Base-by-base conservation (phyloP, 2,888 invertebrate genomes). In the Parnassius glacialis region DNA sequence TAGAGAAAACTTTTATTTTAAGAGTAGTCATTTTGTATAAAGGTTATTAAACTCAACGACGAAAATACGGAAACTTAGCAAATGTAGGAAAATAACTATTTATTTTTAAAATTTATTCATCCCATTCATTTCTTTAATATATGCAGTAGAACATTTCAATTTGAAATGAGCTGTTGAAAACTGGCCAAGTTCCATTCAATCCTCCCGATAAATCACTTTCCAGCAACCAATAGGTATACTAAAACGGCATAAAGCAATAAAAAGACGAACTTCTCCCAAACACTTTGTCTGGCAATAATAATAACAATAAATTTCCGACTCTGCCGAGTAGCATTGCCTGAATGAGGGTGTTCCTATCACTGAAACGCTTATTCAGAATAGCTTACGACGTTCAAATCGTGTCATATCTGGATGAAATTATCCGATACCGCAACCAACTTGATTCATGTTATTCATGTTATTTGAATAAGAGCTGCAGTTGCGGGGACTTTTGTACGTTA, bases 201-300 rank as follows among this genome's bases (percentile, higher is more conserved):
- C 80, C 80, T 76, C 65, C 57, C 72, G 72, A 83, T 84, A 83
- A 85, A 87, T 87, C 82, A 84, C 81, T 84, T 86, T 82, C 81
- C 78, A 76, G 79, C 83, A 75, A 65, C 69, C 73, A 70, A 75
- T 75, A 73, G 74, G 70, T 73, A 70, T 68, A 78, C 78, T 76
- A 74, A 82, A 80, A 83, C 74, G 77, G 81, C 76, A 84, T 81
- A 83, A 83, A 81, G 82, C 77, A 75, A 79, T 79, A 74, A 71
- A 79, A 78, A 79, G 69, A 69, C 68, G 69, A 74, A 79, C 74
- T 79, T 74, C 74, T 72, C 68, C 62, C 67, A 68, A 79, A 82
- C 84, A 83, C 83, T 85, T 84, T 83, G 81, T 76, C 75, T 71
- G 73, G 79, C 81, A 81, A 87, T 88, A 84, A 84, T 87, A 85